Percentiles rank a stretch among this genome's conserved stretches.
Conservation (phyloP, 2,888 invertebrate genomes). For the Myopa tessellatipennis region DNA sequence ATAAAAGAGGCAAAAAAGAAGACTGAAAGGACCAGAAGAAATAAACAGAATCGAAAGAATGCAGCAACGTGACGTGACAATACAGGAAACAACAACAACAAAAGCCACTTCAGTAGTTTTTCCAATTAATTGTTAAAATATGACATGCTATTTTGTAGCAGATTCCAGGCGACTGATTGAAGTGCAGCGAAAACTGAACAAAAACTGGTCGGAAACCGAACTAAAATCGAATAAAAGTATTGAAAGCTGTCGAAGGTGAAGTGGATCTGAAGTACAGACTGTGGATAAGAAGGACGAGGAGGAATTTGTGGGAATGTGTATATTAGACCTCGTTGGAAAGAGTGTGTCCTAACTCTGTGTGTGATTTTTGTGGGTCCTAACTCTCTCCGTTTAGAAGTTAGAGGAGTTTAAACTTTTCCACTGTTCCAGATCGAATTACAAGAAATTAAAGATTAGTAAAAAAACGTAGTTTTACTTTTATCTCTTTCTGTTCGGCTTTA, state of each 20-base stretch:
- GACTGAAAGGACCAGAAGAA: not conserved
- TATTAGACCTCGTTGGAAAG: not conserved
- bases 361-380: too few relatives aligned
- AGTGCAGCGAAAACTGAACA: not conserved
- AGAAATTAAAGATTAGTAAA: too few relatives aligned
- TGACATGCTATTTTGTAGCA: not conserved
- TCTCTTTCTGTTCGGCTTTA: too few relatives aligned
- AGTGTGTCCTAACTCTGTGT: too few relatives aligned
- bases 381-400: too few relatives aligned
- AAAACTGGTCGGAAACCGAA: not conserved
- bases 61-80: not conserved
- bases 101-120: conserved; percentile 3
- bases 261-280: not conserved
- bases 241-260: not conserved
- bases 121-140: conserved; percentile 34
- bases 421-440: too few relatives aligned
- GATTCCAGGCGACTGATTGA: not conserved
- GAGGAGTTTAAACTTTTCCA: too few relatives aligned
- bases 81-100: conserved; percentile 6
- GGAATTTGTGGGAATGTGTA: not conserved
- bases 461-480: too few relatives aligned
- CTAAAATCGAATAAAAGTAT: not conserved
- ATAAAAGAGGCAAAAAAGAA: not conserved
- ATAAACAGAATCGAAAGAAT: not conserved
- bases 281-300: not conserved